Base-by-base conservation (phyloP, 1,140 invertebrate species). In the Bombus pyrosoma region DNA sequence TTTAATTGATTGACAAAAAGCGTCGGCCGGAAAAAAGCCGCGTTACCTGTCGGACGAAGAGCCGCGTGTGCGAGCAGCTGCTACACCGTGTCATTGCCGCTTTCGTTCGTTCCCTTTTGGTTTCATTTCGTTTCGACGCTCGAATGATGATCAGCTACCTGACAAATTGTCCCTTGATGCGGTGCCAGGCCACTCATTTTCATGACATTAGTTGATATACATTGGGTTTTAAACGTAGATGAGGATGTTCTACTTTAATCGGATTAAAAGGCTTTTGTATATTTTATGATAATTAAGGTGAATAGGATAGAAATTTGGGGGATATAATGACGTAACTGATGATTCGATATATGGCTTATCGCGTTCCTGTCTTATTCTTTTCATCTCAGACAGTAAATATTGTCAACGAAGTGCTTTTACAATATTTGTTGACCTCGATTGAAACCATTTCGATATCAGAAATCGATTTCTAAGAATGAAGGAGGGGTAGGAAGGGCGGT, bases 1-100 rank as follows among this genome's bases (percentile, higher is more conserved):
- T 90, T 93, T 92, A 93, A 94, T 93, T 93, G 93, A 94, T 93
- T 93, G 92, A 92, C 90, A 91, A 93, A 93, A 93, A 93, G 86
- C 77, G 85, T 83, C 83, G 74, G 69, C 73, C 79, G 90, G 87
- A 91, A 91, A 79, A 93, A 91, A 89, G 86, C 78, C 64, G 79
- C 41, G 37, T 87, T 84, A 82, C 75, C 75, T 87, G 86, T 34
- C 15, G 32, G 32, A 13, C 32, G 66, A 37, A 34, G n/a, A 34
- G 32, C 66, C 66, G 71, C 57, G 66, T 78, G 47, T 34, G 34
- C 85, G 41, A 59, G 80, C 86, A 88, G 79, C 80, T 77, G 86
- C 59, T 15, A n/a, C 71, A 75, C 83, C 83, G 89, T 88, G 87
- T 91, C 84, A 86, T 85, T 87, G 81, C 75, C 79, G 83, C 80